Evolutionary conservation across 2,113 vertebrate genomes (phyloP).

Genomic region (Heterotilapia buettikoferi): DNA sequence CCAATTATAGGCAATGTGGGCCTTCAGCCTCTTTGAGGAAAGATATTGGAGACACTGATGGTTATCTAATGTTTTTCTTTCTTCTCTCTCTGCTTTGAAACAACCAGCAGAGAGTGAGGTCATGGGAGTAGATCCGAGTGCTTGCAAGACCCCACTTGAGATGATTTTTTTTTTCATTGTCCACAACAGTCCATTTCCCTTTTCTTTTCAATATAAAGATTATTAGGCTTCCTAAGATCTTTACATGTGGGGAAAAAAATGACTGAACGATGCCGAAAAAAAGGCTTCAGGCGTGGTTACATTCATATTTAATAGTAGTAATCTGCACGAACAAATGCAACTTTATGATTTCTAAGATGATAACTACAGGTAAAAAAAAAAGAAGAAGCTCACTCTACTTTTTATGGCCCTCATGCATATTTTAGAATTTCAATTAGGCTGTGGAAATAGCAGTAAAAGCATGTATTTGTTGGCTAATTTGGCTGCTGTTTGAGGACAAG

Average conservation of each 20-base stretch:
- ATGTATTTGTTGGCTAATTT: neutral
- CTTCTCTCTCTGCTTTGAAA: constrained; percentile 7
- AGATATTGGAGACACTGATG: constrained; percentile 56
- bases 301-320: neutral
- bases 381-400: neutral
- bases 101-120: constrained; percentile 16
- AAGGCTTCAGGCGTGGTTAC: neutral
- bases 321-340: neutral
- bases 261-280: neutral
- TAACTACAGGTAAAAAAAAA: neutral
- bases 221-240: neutral
- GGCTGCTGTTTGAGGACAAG: neutral
- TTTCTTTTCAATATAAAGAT: neutral
- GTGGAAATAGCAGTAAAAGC: neutral
- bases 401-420: constrained; percentile 24
- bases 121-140: constrained; percentile 15
- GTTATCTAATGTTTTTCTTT: constrained; percentile 49
- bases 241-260: neutral
- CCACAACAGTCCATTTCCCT: neutral
- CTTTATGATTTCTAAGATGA: constrained; percentile 9
- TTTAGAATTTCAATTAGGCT: constrained; percentile 7
- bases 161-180: neutral
- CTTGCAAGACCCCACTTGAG: neutral
- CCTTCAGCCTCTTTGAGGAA: constrained; percentile 61
- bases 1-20: constrained; percentile 64